These are phyloP conservation scores for Achroia grisella DNA, from an alignment of 1,140 invertebrate species.

Conservation along the genomic window DNA sequence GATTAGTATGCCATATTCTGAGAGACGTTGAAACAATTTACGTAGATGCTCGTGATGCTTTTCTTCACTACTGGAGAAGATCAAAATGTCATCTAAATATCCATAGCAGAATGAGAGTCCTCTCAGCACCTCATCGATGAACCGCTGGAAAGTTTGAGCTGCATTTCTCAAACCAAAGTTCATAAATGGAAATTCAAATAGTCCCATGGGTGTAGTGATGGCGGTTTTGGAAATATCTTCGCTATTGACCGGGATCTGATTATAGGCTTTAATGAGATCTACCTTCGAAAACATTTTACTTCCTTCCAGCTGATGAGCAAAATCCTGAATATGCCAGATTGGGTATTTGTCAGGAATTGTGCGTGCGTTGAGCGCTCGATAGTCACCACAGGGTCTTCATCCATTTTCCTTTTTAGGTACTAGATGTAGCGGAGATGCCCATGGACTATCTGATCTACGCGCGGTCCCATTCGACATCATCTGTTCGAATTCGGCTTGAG, in stretches of 20 bases:
- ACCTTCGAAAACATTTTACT: constrained; percentile 1
- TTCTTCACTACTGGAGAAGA: background rate
- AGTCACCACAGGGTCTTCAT: constrained; percentile 5
- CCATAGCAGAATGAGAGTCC: background rate
- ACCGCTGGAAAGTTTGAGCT: constrained; percentile 15
- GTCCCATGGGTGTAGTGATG: constrained; percentile 43
- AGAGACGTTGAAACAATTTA: background rate
- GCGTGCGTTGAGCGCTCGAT: background rate
- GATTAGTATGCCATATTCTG: background rate
- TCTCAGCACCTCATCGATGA: constrained; percentile 1
- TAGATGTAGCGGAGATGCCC: no score
- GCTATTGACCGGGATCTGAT: constrained; percentile 40
- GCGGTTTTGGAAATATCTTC: constrained; percentile 49
- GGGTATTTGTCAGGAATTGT: constrained; percentile 1
- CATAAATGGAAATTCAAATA: constrained; percentile 33
- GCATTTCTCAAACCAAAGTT: constrained; percentile 21
- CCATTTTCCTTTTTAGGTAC: constrained; percentile 2
- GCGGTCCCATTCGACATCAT: constrained; percentile 1
- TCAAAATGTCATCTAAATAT: constrained; percentile 1
- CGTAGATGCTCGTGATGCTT: background rate
- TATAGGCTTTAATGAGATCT: constrained; percentile 4
- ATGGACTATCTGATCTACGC: background rate
- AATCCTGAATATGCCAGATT: constrained; percentile 2
- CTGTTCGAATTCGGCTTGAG: background rate
- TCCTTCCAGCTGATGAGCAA: background rate